phyloP scores from a whole-genome alignment of 1,140 invertebrate genomes.

The Apis laboriosa region DNA sequence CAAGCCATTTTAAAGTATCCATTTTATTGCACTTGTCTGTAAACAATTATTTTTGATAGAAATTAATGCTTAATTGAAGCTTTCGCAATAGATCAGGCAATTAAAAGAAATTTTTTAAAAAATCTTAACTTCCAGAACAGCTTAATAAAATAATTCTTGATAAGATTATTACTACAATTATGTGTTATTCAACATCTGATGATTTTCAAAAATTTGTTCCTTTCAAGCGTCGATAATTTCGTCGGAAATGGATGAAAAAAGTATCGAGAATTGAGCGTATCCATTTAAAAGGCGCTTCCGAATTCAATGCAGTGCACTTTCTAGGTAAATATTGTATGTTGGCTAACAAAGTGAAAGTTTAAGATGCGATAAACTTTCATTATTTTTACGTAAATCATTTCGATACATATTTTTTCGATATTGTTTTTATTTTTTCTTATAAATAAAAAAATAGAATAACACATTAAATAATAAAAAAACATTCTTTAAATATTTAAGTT shows the following conservation, averaged over 20 bases:
- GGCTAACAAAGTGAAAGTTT: slow-evolving; percentile 50
- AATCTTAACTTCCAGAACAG: neutral
- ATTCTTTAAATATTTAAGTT: no score
- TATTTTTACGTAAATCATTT: slow-evolving; percentile 29
- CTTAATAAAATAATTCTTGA: neutral
- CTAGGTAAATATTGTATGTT: slow-evolving; percentile 50
- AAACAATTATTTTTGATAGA: slow-evolving; percentile 16
- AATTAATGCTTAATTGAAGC: slow-evolving; percentile 9
- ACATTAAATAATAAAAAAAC: neutral
- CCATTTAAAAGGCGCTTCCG: slow-evolving; percentile 44
- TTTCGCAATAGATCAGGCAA: neutral
- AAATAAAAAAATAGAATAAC: neutral
- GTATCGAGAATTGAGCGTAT: slow-evolving; percentile 33
- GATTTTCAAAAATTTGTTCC: slow-evolving; percentile 32
- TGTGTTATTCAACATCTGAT: slow-evolving; percentile 10
- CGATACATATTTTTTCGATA: neutral
- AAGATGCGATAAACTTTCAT: slow-evolving; percentile 43
- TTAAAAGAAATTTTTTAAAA: neutral
- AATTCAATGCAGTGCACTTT: slow-evolving; percentile 51
- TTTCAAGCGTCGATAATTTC: slow-evolving; percentile 48
- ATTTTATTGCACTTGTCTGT: neutral
- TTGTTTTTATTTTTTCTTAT: neutral
- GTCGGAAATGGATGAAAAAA: slow-evolving; percentile 41
- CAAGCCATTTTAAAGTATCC: neutral
- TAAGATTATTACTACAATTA: neutral